Conservation (phyloP, 2,888 invertebrate genomes). For the Anorthoa munda region DNA sequence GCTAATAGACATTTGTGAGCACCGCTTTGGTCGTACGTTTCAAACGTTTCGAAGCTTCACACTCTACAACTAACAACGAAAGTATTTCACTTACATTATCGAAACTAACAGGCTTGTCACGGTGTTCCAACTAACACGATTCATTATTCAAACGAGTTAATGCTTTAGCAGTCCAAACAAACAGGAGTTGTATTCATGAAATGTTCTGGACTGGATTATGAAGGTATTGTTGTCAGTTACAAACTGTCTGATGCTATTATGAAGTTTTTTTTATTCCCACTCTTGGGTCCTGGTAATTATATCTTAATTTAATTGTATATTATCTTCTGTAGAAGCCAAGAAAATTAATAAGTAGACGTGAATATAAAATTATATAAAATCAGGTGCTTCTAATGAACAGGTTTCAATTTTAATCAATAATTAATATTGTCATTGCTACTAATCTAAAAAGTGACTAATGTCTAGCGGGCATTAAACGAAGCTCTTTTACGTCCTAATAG, state of each 20-base stretch:
- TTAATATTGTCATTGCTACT: conserved; percentile 70
- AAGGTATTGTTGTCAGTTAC: conserved; percentile 37
- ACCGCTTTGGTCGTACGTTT: conserved; percentile 52
- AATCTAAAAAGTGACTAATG: conserved; percentile 73
- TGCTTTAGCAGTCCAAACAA: conserved; percentile 42
- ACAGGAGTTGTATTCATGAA: conserved; percentile 26
- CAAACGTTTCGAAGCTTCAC: conserved; percentile 50
- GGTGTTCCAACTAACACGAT: conserved; percentile 57
- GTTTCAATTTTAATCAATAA: conserved; percentile 73
- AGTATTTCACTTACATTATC: conserved; percentile 52
- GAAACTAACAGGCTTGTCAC: conserved; percentile 58
- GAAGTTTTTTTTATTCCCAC: conserved; percentile 34
- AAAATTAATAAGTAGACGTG: conserved; percentile 59
- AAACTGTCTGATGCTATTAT: conserved; percentile 45
- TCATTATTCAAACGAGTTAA: conserved; percentile 44
- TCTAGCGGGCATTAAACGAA: conserved; percentile 76
- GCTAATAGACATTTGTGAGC: conserved; percentile 59
- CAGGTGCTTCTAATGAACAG: conserved; percentile 75
- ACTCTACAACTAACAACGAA: conserved; percentile 56
- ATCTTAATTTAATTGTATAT: conserved; percentile 60
- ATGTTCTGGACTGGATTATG: conserved; percentile 34
- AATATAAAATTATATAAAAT: conserved; percentile 67
- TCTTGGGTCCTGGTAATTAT: conserved; percentile 36
- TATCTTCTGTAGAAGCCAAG: conserved; percentile 56
- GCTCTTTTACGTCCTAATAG: conserved; percentile 75